Conservation (phyloP, 2,888 invertebrate species). For the Tubiluchus corallicola region DNA sequence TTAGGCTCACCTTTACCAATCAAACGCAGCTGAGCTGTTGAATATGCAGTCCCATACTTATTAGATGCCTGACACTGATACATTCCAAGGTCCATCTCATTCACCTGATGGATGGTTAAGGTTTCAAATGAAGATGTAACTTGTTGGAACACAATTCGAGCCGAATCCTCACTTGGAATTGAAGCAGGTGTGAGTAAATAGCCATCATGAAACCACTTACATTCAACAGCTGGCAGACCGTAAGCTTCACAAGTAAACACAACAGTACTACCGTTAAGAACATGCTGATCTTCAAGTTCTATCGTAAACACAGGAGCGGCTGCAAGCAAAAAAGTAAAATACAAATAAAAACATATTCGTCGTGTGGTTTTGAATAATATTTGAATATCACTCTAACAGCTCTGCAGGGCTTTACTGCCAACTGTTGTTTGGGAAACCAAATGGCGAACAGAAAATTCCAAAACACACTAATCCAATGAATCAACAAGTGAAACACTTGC, state of each 20-base stretch:
- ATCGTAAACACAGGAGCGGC: constrained; percentile 62
- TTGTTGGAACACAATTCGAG: too few relatives aligned
- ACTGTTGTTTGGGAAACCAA: too few relatives aligned
- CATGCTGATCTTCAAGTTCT: constrained; percentile 61
- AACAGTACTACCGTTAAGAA: constrained; percentile 62
- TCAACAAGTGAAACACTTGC: too few relatives aligned
- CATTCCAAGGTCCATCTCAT: constrained; percentile 66
- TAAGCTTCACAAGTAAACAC: constrained; percentile 85
- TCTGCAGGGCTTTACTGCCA: too few relatives aligned
- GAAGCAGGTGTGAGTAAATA: constrained; percentile 36
- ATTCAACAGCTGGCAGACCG: constrained; percentile 78
- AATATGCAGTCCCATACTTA: constrained; percentile 61
- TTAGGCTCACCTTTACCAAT: too few relatives aligned
- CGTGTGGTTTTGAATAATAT: too few relatives aligned
- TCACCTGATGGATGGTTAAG: not conserved
- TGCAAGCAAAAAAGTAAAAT: constrained; percentile 7
- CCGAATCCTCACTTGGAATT: too few relatives aligned
- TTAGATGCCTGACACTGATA: constrained; percentile 83
- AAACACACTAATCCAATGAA: too few relatives aligned
- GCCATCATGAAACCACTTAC: constrained; percentile 69
- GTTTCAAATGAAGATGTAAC: not conserved
- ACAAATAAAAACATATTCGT: too few relatives aligned
- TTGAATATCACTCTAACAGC: too few relatives aligned
- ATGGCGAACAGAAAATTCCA: too few relatives aligned
- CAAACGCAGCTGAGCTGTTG: constrained; percentile 72